Base-by-base conservation (phyloP, 2,797 vertebrate genomes). In the Microchirus variegatus region DNA sequence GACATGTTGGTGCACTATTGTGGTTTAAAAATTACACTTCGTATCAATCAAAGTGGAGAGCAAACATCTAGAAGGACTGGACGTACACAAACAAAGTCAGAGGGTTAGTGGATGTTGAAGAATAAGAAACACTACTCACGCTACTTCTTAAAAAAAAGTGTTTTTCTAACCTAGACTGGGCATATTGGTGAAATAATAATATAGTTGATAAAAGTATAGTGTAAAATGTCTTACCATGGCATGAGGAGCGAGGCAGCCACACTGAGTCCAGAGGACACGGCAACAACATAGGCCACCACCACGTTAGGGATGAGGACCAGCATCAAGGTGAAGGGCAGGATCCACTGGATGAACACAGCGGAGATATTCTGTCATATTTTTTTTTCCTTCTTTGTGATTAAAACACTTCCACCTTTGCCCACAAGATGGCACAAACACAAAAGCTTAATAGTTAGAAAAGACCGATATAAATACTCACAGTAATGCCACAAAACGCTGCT, bases 251-350 rank as follows among this genome's bases (percentile, higher is more conserved):
- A 97, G 1, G 96, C 95, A 10, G 97, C 95, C 56, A 96, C 96
- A 45, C 97, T 99, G 77, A 97, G 81, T 22, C 98, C 98, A 19
- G 96, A 98, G 18, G 94, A 81, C 18, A 96, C 93, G 1, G 97
- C 96, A 77, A 97, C 95, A 0, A 94, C 67, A 14, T 99, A 99
- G 0, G 95, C 96, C 89, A 99, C 92, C 12, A 91, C 90, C 48
- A 94, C 87, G 14, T 94, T 95, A 43, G 97, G 96, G 67, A 97
- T 90, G 47, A 93, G 93, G 67, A 97, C 96, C 87, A 99, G 79
- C 94, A 96, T 91, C 92, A 96, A 56, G 15, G 91, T 93, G 87
- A 96, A 97, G 41, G 98, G 97, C 89, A 98, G 95, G 89, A 99
- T 97, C 93, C 93, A 94, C 98, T 99, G 73, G 3, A 69, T 0